Base-by-base conservation (phyloP, 2,797 vertebrate genomes). In the Halcyon smyrnensis region DNA sequence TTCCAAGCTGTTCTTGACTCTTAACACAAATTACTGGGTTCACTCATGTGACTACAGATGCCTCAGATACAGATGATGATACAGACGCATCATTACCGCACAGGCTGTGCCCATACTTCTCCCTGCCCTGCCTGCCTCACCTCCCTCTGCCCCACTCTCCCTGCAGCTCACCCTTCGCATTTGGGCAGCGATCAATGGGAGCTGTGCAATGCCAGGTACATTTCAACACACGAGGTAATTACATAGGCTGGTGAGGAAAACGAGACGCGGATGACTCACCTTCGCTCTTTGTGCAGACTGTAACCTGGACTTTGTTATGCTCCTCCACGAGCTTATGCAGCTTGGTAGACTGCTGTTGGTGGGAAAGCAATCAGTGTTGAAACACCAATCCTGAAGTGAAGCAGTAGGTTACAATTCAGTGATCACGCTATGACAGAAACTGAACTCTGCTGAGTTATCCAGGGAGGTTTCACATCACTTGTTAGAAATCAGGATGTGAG, bases 291-390 rank as follows among this genome's bases (percentile, higher is more conserved):
- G 20, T 77, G 7, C 50, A 78, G 63, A 94, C 70, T 2, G 59
- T 95, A 51, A 98, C 97, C 69, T 91, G 93, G 73, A 97, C 95
- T 92, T 92, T 94, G 78, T 97, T 97, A 60, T 97, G 95, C 28
- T 96, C 92, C 50, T 98, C 95, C 75, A 97, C 39, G 0, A 97
- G 96, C 37, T 93, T 53, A 20, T 98, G 96, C 79, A 97, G 91
- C 69, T 95, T 98, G n/a, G 96, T 51, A 6, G 96, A 97, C 93
- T 98, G 97, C 97, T 98, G 81, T 54, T 82, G 79, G 74, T 92
- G 34, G 46, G 56, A 97, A 95, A 97, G 39, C 4, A 20, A 59
- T 51, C 19, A 82, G 37, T 9, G 24, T 59, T 84, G 28, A 67
- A 67, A 90, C 39, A 73, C 18, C 50, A 76, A 54, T 6, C 39